A percentile compares a stretch with the other conserved stretches of the same genome.
phyloP scores from a whole-genome alignment of 2,113 vertebrate genomes.

The Pelmatolapia mariae region DNA sequence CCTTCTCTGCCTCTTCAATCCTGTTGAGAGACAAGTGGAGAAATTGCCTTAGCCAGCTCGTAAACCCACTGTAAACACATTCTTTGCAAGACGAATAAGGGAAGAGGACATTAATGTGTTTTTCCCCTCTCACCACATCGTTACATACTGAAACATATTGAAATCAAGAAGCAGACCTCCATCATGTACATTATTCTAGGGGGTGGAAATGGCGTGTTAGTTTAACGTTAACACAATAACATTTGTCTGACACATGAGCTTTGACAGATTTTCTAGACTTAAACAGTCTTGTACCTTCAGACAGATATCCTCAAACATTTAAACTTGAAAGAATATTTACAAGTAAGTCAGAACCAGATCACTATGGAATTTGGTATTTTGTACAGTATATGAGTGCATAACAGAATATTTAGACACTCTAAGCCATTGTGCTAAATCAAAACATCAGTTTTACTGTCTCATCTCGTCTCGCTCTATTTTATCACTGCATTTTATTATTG shows the following conservation, averaged over 20 bases:
- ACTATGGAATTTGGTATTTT: background rate
- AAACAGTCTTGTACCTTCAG: background rate
- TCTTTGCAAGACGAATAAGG: constrained; percentile 12
- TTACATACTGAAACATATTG: constrained; percentile 36
- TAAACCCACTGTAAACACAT: constrained; percentile 63
- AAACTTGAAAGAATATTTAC: background rate
- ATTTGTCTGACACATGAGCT: background rate
- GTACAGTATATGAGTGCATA: background rate
- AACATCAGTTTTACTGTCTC: background rate
- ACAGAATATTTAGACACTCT: background rate
- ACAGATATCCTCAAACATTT: background rate
- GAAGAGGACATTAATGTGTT: constrained; percentile 30
- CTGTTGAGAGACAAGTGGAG: constrained; percentile 43
- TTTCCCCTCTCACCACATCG: constrained; percentile 5
- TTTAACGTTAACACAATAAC: background rate
- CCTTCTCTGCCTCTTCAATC: background rate
- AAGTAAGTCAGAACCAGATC: background rate
- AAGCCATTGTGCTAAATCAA: background rate
- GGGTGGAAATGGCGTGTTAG: background rate
- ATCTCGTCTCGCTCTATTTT: background rate
- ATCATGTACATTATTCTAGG: background rate
- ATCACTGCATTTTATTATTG: background rate
- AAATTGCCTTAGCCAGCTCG: constrained; percentile 31
- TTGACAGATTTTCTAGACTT: background rate
- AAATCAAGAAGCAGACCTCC: constrained; percentile 14